Evolutionary conservation across 2,113 vertebrate genomes (phyloP), one percentile per base, ranked within the genome.

Genomic region (Coryphaenoides rupestris): DNA sequence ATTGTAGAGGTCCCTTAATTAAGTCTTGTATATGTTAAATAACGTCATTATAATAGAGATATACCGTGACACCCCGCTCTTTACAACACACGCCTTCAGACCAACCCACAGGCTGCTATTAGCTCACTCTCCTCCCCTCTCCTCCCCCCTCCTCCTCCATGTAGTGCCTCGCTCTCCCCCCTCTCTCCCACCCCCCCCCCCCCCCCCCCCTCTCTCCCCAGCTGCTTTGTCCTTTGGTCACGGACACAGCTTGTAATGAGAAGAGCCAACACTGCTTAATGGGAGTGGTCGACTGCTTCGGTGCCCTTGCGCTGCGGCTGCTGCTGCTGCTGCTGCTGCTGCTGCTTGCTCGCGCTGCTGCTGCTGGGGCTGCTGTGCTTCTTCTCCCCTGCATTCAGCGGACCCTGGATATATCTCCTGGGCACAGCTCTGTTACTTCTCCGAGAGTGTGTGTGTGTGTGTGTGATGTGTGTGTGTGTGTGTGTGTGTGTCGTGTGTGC

Each of bases 201-300:
- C 13, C 33, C 6, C 33, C 33, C 13, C 28, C 3, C 28, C 28
- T 89, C 86, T 90, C 86, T 87, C 80, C 85, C 80, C 87, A 88
- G 89, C 86, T 90, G 86, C n/a, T 50, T 50, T 90, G 87, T 86
- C 85, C 87, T 87, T 87, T 91, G n/a, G 88, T 90, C 89, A 89
- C 75, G 86, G 84, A 86, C 88, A 87, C 87, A 86, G 90, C 83
- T 85, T 90, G 87, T 87, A 88, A 88, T 90, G 88, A 87, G 87
- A 87, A 88, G 84, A 89, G 85, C 86, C 87, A 89, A 90, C 88
- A 89, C 47, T 91, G 87, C 91, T 90, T 91, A 90, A n/a, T n/a
- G 89, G 84, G 84, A 88, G 86, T 85, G 86, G 76, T 77, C 85
- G 79, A 89, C 84, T 84, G 89, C 82, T n/a, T n/a, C n/a, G n/a